Conservation (phyloP, 2,797 vertebrate genomes). For the Rallus crepitans region DNA sequence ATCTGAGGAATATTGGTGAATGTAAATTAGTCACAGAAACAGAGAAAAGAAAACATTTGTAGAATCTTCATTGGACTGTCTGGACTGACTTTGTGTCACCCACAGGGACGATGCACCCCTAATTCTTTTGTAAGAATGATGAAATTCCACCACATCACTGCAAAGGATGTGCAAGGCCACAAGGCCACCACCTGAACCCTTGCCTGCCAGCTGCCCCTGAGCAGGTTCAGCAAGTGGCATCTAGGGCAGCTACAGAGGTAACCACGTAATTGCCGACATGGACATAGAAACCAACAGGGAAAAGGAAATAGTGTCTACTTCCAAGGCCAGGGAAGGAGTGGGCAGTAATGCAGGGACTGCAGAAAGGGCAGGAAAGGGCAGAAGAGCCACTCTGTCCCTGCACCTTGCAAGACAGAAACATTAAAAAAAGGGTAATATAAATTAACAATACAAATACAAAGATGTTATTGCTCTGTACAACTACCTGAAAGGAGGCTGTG, state of each 20-base stretch:
- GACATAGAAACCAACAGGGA: background rate
- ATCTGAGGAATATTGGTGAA: background rate
- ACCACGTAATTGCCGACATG: background rate
- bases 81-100: background rate
- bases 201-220: background rate
- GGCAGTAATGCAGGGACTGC: background rate
- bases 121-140: background rate
- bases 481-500: too few species aligned
- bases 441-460: background rate
- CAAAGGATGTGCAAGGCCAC: background rate
- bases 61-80: background rate
- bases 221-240: background rate
- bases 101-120: accelerated
- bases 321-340: background rate
- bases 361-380: background rate
- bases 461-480: too few species aligned
- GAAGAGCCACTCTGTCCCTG: background rate
- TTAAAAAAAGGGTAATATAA: background rate
- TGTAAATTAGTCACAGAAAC: background rate
- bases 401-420: background rate
- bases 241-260: background rate
- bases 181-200: background rate
- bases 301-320: background rate
- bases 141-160: background rate
- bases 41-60: background rate